A percentile compares a stretch with the other conserved stretches of the same genome.
These are phyloP conservation scores for Periparus ater DNA, from an alignment of 2,797 vertebrate species.

Conservation along the genomic window DNA sequence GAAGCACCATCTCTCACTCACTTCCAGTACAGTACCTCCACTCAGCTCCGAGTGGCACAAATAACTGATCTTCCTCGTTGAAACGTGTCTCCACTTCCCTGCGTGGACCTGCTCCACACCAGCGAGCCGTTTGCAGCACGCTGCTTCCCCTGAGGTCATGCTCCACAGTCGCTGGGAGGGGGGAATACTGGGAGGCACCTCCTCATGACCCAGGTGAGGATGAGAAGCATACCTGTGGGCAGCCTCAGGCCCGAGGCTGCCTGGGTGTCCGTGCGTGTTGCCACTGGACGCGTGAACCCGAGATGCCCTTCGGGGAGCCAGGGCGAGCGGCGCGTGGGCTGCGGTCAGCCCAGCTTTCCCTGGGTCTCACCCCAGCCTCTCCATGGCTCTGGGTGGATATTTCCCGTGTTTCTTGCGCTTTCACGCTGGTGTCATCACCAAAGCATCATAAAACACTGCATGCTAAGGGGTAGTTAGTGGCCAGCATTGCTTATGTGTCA, in stretches of 20 bases:
- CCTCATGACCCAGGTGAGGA: neutral
- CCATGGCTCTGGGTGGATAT: neutral
- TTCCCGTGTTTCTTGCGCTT: neutral
- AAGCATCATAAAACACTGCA: neutral
- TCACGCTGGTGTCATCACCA: neutral
- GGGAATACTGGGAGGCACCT: neutral
- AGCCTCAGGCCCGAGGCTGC: neutral
- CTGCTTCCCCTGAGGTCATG: neutral
- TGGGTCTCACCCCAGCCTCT: neutral
- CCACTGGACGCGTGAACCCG: neutral
- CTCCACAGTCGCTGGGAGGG: neutral
- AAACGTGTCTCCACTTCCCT: neutral
- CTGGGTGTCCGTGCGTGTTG: neutral
- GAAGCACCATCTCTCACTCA: neutral
- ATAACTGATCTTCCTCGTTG: accelerated
- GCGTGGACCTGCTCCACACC: accelerated
- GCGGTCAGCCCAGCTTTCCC: neutral
- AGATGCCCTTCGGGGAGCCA: accelerated
- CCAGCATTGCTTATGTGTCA: neutral
- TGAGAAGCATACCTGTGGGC: constrained; percentile 34
- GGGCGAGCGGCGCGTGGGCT: neutral
- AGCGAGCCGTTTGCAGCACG: accelerated
- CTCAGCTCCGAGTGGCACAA: neutral
- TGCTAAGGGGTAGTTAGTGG: constrained; percentile 7
- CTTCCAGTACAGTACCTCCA: neutral